Evolutionary conservation across 2,113 vertebrate species (phyloP).

Genomic region (Ptilonorhynchus violaceus): DNA sequence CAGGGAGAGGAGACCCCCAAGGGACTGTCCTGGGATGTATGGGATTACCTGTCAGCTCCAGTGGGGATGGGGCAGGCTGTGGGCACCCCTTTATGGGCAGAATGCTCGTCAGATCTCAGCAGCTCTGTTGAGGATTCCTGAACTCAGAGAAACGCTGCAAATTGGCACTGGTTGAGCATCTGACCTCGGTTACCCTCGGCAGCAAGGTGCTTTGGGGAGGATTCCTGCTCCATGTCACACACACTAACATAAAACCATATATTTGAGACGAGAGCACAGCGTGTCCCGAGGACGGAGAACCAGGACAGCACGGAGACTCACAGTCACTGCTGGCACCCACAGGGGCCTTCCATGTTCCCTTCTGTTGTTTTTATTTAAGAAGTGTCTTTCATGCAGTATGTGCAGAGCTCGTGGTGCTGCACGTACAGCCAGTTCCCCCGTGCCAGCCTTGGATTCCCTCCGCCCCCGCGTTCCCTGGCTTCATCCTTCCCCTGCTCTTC

Average conservation of each 20-base stretch:
- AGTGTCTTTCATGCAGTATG: conserved; percentile 15
- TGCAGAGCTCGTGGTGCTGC: conserved; percentile 16
- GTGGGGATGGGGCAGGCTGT: neutral
- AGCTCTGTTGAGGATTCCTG: neutral
- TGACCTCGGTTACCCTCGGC: neutral
- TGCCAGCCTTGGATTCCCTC: conserved; percentile 40
- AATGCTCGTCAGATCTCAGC: neutral
- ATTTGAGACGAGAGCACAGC: neutral
- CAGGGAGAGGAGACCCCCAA: neutral
- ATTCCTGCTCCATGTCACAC: neutral
- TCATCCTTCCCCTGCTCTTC: neutral
- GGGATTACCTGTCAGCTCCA: neutral
- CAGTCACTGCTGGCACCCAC: conserved; percentile 40
- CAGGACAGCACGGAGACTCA: conserved; percentile 12
- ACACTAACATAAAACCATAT: neutral
- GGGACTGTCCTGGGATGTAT: neutral
- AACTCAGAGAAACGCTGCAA: neutral
- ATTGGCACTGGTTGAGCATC: neutral
- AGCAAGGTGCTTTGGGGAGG: conserved; percentile 2
- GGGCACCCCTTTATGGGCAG: neutral
- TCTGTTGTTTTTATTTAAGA: conserved; percentile 12
- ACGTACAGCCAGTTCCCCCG: conserved; percentile 7
- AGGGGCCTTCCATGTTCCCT: conserved; percentile 37
- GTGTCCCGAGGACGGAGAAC: neutral
- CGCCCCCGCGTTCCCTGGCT: neutral